Evolutionary conservation across 2,797 vertebrate species (phyloP).

Genomic region (Helostoma temminkii): DNA sequence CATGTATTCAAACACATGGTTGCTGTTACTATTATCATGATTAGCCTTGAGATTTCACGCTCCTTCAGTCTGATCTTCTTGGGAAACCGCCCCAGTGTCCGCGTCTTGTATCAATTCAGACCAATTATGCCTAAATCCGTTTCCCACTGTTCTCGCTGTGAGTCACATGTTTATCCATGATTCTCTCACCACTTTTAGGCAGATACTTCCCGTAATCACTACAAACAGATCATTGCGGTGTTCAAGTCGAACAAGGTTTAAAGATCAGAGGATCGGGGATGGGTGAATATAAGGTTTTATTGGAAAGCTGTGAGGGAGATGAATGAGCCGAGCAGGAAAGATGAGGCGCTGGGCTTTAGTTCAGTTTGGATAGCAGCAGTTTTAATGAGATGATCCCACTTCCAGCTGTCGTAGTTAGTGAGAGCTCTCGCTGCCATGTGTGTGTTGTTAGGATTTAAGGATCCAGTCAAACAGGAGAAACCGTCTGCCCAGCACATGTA

Average conservation of each 20-base stretch:
- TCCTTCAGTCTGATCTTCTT: slow-evolving; percentile 35
- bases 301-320: slow-evolving; percentile 46
- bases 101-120: slow-evolving; percentile 67
- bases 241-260: slow-evolving; percentile 42
- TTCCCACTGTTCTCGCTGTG: slow-evolving; percentile 58
- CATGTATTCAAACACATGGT: slow-evolving; percentile 71
- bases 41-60: slow-evolving; percentile 41
- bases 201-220: slow-evolving; percentile 43
- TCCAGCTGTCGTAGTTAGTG: slow-evolving; percentile 35
- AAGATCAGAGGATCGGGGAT: slow-evolving; percentile 49
- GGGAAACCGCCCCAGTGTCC: slow-evolving; percentile 45
- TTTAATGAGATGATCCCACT: slow-evolving; percentile 59
- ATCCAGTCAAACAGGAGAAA: slow-evolving; percentile 25
- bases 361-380: slow-evolving; percentile 66
- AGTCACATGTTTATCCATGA: slow-evolving; percentile 67
- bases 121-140: slow-evolving; percentile 60
- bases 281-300: slow-evolving; percentile 51
- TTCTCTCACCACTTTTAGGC: slow-evolving; percentile 37
- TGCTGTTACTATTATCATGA: slow-evolving; percentile 61
- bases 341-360: slow-evolving; percentile 35
- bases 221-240: slow-evolving; percentile 50
- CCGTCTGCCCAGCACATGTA: slow-evolving; percentile 66
- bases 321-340: slow-evolving; percentile 47
- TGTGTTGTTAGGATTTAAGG: slow-evolving; percentile 49
- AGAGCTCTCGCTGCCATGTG: slow-evolving; percentile 47